phyloP scores from a whole-genome alignment of 1,140 invertebrate species.

The Drosophila punjabiensis region DNA sequence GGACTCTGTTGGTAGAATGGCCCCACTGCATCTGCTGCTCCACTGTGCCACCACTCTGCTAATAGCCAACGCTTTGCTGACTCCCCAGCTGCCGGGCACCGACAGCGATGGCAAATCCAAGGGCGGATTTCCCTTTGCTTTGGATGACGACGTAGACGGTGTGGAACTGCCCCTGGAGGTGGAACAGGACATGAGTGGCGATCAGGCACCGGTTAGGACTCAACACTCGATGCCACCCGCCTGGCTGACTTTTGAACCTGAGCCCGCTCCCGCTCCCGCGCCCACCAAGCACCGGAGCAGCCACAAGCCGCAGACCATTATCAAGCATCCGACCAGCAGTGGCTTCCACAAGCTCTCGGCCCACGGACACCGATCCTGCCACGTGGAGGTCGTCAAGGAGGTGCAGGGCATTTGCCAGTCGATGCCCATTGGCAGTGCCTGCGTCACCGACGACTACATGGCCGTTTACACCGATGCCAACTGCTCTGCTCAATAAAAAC shows the following conservation, averaged over 20 bases:
- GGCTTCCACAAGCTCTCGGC: slow-evolving; percentile 65
- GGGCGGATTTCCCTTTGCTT: slow-evolving; percentile 55
- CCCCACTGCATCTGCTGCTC: slow-evolving; percentile 69
- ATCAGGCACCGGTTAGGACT: slow-evolving; percentile 3
- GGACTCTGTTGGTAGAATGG: slow-evolving; percentile 64
- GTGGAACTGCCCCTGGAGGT: slow-evolving; percentile 66
- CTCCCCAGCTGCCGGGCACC: slow-evolving; percentile 41
- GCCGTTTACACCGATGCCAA: slow-evolving; percentile 69
- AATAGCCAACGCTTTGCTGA: slow-evolving; percentile 62
- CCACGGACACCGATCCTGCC: slow-evolving; percentile 61
- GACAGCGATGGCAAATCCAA: slow-evolving; percentile 59
- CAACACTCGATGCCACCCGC: slow-evolving; percentile 62
- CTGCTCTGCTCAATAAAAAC: slow-evolving; percentile 49
- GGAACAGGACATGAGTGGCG: slow-evolving; percentile 45
- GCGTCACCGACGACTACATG: slow-evolving; percentile 79
- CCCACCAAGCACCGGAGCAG: slow-evolving; percentile 36
- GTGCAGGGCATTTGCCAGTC: slow-evolving; percentile 72
- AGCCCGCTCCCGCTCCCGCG: slow-evolving; percentile 26
- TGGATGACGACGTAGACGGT: slow-evolving; percentile 66
- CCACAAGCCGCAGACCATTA: slow-evolving; percentile 48
- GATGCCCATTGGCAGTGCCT: slow-evolving; percentile 68
- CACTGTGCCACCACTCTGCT: slow-evolving; percentile 67
- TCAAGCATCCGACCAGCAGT: slow-evolving; percentile 46
- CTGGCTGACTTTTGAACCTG: slow-evolving; percentile 65
- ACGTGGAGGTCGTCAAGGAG: slow-evolving; percentile 73